These are phyloP conservation scores for Caenorhabditis macrosperma DNA, from an alignment of 2,888 invertebrate species.

Conservation along the genomic window DNA sequence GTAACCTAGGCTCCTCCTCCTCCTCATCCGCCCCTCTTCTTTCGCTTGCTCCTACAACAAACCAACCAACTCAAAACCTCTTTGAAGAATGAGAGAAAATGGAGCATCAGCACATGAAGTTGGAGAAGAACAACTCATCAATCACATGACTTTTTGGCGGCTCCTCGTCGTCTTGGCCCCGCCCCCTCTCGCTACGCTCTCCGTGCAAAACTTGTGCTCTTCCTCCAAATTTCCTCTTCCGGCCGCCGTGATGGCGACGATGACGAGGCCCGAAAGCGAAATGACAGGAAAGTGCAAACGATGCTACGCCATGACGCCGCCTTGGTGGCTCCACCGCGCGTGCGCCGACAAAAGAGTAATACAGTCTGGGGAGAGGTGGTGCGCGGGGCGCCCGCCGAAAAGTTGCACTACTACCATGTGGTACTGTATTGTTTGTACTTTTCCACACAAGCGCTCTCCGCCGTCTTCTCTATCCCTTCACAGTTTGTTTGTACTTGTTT, in stretches of 20 bases:
- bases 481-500: constrained; percentile 58
- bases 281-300: constrained; percentile 4
- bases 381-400: constrained; percentile 19
- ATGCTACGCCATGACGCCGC: background rate
- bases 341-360: constrained; percentile 27
- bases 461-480: constrained; percentile 37
- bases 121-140: constrained; percentile 56
- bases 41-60: constrained; percentile 19
- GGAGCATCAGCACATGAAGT: constrained; percentile 33
- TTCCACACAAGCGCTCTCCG: constrained; percentile 9
- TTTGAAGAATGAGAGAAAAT: constrained; percentile 33
- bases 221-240: constrained; percentile 24
- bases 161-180: constrained; percentile 21
- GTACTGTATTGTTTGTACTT: constrained; percentile 53
- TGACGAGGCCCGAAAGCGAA: constrained; percentile 6
- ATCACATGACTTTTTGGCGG: constrained; percentile 55
- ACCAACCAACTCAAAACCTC: constrained; percentile 40
- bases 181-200: constrained; percentile 18
- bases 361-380: constrained; percentile 34
- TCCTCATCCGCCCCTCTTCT: no score
- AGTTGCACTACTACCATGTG: constrained; percentile 44
- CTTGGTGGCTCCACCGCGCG: background rate
- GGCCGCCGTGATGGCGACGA: constrained; percentile 45
- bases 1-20: constrained; percentile 26
- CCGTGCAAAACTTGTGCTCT: constrained; percentile 36